These are phyloP conservation scores for Epizoanthus stellaris DNA, from an alignment of 92 coral and sea anemone genomes.

Conservation along the genomic window DNA sequence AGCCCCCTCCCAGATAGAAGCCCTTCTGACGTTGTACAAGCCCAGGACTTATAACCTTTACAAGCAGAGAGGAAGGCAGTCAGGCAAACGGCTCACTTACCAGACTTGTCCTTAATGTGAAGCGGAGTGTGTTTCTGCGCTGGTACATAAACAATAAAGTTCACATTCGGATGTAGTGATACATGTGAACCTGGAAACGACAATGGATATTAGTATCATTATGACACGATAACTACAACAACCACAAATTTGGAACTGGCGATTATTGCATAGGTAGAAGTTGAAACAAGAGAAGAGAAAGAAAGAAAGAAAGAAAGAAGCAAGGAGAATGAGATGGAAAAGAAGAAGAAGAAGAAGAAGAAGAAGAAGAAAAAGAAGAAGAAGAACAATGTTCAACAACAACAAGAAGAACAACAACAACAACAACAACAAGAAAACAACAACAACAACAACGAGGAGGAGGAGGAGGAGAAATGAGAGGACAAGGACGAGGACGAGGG, in stretches of 20 bases:
- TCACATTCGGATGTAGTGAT: conserved; percentile 90
- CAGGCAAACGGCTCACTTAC: conserved; percentile 43
- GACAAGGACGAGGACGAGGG: not conserved
- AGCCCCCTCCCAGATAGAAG: too few relatives aligned
- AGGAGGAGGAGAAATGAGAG: not conserved
- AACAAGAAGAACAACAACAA: not conserved
- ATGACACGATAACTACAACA: not conserved
- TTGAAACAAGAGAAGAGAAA: not conserved
- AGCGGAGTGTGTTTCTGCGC: conserved; percentile 80
- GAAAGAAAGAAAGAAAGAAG: not conserved
- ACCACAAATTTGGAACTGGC: not conserved
- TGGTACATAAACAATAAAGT: conserved; percentile 92
- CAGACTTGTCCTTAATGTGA: conserved; percentile 74
- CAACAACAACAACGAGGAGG: not conserved
- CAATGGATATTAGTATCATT: not conserved
- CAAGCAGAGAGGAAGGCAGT: not conserved
- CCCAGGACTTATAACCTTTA: too few relatives aligned
- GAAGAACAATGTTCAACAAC: too few relatives aligned
- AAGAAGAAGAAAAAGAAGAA: not conserved
- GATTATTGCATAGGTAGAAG: too few relatives aligned
- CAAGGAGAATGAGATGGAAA: too few relatives aligned
- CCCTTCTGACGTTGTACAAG: too few relatives aligned
- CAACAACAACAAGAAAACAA: not conserved
- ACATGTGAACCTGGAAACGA: conserved; percentile 86
- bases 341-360: not conserved